Evolutionary conservation across 2,113 vertebrate genomes (phyloP), one percentile per base, ranked within the genome.

Genomic region (Albula glossodonta): DNA sequence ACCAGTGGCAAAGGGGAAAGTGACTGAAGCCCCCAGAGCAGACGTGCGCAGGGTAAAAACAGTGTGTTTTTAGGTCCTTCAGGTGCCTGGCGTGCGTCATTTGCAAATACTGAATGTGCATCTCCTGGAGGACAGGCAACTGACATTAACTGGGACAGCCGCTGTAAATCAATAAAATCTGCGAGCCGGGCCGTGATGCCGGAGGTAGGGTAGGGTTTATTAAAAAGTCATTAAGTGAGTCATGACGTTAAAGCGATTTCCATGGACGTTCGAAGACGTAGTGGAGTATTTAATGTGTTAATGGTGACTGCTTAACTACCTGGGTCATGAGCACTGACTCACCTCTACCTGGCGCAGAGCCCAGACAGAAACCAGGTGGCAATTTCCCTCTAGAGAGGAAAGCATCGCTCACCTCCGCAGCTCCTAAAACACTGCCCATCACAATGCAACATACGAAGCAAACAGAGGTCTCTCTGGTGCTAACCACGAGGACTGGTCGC

Each of bases 201-300:
- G 89, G 31, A 80, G 86, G 80, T 85, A 87, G 70, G 51, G 52
- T 78, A 60, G 86, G 78, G 85, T 86, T 48, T 88, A 88, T 90
- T 86, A 89, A 88, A 81, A 83, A 79, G 83, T 83, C 83, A 79
- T 49, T 70, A 57, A n/a, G 48, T 91, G 90, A 91, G 80, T 90
- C 91, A 90, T 19, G 7, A 56, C 41, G 13, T 56, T 11, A 84
- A 49, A 82, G 49, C 82, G 85, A 88, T 87, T 89, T 87, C 83
- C 77, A 51, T 86, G 56, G 86, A 90, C 57, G 57, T 91, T 82
- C 57, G 31, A 84, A 87, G 89, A 91, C 77, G 86, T 88, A 89
- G 86, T 86, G 87, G 84, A 90, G 90, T 93, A 91, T 95, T 92
- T 92, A 93, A 93, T 92, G 92, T 91, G 92, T 90, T 93, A 94